Percentiles rank a stretch among this genome's conserved stretches.
Conservation (phyloP, 2,797 vertebrate genomes). For the Pteropus rufus region DNA sequence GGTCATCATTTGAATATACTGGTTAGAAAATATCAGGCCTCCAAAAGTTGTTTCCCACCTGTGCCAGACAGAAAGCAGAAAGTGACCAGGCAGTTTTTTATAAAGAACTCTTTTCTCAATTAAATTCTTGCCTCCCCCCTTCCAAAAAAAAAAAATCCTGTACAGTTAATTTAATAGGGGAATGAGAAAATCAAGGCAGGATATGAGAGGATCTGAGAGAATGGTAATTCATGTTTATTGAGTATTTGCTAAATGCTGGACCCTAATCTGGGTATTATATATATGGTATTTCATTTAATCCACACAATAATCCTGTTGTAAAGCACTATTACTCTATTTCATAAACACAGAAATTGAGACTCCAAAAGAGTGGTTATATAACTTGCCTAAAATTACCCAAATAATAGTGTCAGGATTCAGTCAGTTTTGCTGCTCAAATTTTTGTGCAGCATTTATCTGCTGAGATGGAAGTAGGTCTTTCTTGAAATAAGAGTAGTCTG, state of each 20-base stretch:
- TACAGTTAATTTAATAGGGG: background rate
- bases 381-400: background rate
- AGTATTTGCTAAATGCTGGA: background rate
- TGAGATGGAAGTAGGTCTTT: background rate
- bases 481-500: background rate
- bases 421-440: background rate
- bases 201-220: background rate
- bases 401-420: background rate
- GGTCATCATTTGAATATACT: conserved; percentile 69
- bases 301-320: background rate
- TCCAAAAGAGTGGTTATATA: background rate
- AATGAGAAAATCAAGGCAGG: background rate
- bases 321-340: background rate
- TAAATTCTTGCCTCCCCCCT: background rate
- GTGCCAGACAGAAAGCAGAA: background rate
- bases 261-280: background rate
- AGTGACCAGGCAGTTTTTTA: background rate
- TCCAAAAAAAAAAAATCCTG: background rate
- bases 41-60: conserved; percentile 68
- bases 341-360: background rate
- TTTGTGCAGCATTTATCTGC: background rate
- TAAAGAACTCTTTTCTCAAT: background rate
- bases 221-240: background rate
- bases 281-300: background rate
- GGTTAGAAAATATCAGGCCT: conserved; percentile 65